Base-by-base conservation (phyloP, 2,797 vertebrate species). In the Paratrypauchen microcephalus region DNA sequence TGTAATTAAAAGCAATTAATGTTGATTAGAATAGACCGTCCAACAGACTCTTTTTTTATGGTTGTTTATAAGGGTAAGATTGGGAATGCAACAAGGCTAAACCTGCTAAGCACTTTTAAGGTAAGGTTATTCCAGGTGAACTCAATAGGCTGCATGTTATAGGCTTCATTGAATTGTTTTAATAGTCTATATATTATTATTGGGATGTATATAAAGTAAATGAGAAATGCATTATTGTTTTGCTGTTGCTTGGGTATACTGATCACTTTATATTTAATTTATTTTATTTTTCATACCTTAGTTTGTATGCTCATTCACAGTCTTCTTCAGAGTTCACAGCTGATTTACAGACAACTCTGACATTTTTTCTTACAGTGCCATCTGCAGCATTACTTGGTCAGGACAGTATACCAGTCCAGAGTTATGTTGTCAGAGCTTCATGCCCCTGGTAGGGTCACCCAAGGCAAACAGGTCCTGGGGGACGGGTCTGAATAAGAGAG, bases 1-100 rank as follows among this genome's bases (percentile, higher is more conserved):
- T 57, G 55, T 39, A 57, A 76, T 73, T 21, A 69, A 68, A 54
- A 59, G 0, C 23, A 28, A 39, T 62, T 5, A 61, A 64, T 16
- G 39, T 39, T 56, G 32, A 23, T 15, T 55, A 18, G 52, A 67
- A 41, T 28, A 59, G 57, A n/a, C 12, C 21, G 12, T 16, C 21
- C 4, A 26, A 26, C 54, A 26, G 52, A 24, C 19, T 62, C 26
- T 69, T 18, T 41, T 41, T 45, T 65, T 61, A 5, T 52, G 24
- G 11, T 45, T 48, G 32, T 13, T 72, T 24, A 61, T 36, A 36
- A 47, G 41, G 21, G 5, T 24, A 9, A 9, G 21, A n/a, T 45
- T 66, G 48, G 56, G 36, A 61, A 16, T 28, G 18, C 48, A 63
- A 18, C 26, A 28, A 23, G 69, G 45, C 26, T 58, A 7, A 65